These are phyloP conservation scores for Pteropus rufus DNA, from an alignment of 2,797 vertebrate species.

Conservation along the genomic window DNA sequence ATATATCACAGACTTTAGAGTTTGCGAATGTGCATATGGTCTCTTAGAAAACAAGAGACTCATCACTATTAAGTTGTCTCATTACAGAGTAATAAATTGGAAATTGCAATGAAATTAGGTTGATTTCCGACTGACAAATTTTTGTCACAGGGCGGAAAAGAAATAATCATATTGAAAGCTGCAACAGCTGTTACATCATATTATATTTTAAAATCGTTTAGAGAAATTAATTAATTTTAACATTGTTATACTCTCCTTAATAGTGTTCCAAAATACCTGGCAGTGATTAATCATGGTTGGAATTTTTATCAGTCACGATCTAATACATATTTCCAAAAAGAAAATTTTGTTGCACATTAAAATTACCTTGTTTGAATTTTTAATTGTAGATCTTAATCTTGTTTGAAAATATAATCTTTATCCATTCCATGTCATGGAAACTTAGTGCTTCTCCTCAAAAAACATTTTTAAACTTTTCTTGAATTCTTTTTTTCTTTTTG, in stretches of 20 bases:
- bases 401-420: constrained; percentile 81
- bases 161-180: constrained; percentile 69
- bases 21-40: not conserved
- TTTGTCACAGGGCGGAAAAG: constrained; percentile 55
- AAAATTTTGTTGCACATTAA: constrained; percentile 78
- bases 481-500: constrained; percentile 49
- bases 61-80: constrained; percentile 11
- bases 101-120: constrained; percentile 63
- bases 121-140: constrained; percentile 66
- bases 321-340: constrained; percentile 72
- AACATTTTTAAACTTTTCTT: constrained; percentile 70
- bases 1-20: not conserved
- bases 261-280: constrained; percentile 81
- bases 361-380: constrained; percentile 80
- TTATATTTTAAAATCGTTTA: constrained; percentile 78
- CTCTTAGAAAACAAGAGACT: not conserved
- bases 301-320: constrained; percentile 83
- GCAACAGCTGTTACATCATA: constrained; percentile 73
- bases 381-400: constrained; percentile 82
- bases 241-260: constrained; percentile 80
- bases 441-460: constrained; percentile 62
- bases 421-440: constrained; percentile 74
- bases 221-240: constrained; percentile 84
- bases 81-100: constrained; percentile 53
- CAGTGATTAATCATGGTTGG: constrained; percentile 82